These are phyloP conservation scores for Scophthalmus maximus DNA, from an alignment of 2,113 vertebrate species.

Conservation along the genomic window DNA sequence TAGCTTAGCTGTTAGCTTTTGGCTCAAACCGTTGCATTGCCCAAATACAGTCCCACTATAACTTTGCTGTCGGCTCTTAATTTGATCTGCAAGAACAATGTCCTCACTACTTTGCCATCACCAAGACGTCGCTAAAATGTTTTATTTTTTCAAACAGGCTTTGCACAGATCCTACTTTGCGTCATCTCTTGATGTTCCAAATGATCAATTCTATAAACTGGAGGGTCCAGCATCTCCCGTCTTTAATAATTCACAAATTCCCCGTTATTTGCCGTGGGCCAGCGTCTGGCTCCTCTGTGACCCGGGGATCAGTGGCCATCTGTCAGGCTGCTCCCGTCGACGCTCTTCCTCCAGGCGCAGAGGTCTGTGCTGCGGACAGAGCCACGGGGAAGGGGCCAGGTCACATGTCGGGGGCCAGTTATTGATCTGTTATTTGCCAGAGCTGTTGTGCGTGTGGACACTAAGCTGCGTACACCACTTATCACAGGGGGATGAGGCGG, in stretches of 20 bases:
- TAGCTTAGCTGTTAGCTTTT: too few relatives aligned
- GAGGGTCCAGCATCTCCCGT: constrained; percentile 5
- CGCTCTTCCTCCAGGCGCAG: constrained; percentile 34
- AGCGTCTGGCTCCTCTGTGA: constrained; percentile 32
- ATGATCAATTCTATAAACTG: constrained; percentile 1
- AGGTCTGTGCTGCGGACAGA: constrained; percentile 28
- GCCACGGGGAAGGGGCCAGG: constrained; percentile 36
- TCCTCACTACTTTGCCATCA: too few relatives aligned
- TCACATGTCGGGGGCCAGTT: constrained; percentile 38
- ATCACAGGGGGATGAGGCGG: background rate
- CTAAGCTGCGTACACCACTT: constrained; percentile 12
- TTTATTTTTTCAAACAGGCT: too few relatives aligned
- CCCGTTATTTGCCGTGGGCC: constrained; percentile 13
- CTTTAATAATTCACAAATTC: constrained; percentile 63
- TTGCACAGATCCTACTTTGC: background rate
- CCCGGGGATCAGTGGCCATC: constrained; percentile 75
- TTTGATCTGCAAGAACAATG: too few relatives aligned
- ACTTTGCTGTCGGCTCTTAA: too few relatives aligned
- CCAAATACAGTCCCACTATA: too few relatives aligned
- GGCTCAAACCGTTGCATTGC: too few relatives aligned
- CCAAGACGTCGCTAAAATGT: too few relatives aligned
- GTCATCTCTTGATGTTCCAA: background rate
- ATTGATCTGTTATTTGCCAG: constrained; percentile 60
- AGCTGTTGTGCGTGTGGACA: constrained; percentile 39
- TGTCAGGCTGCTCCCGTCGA: constrained; percentile 60